These are phyloP conservation scores for Marmota monax DNA, from an alignment of 2,113 vertebrate genomes.

Conservation along the genomic window DNA sequence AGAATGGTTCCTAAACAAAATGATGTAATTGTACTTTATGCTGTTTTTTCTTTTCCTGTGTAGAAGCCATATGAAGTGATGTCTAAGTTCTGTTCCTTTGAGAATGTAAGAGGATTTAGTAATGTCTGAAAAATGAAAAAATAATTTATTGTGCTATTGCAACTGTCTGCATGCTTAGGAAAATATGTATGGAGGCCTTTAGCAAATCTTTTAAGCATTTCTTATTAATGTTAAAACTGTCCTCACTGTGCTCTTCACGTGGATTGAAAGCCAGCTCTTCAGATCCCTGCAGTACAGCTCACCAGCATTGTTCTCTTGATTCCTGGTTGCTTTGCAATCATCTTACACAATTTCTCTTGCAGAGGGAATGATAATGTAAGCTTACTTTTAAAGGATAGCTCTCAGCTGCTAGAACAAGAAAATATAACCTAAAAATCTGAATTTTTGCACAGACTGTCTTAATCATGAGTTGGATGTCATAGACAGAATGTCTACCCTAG, in stretches of 20 bases:
- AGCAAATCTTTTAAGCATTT: background rate
- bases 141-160: conserved; percentile 21
- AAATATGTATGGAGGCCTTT: background rate
- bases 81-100: conserved; percentile 38
- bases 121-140: conserved; percentile 61
- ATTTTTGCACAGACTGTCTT: background rate
- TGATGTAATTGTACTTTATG: background rate
- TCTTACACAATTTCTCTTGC: background rate
- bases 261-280: background rate
- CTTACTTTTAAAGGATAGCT: background rate
- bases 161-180: background rate
- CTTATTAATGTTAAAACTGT: background rate
- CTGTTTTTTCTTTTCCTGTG: background rate
- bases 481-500: background rate
- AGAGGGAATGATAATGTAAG: background rate
- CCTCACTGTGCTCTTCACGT: background rate
- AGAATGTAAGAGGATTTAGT: conserved; percentile 42
- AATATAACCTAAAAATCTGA: background rate
- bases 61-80: conserved; percentile 43
- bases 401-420: background rate
- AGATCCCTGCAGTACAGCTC: background rate
- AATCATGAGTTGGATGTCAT: background rate
- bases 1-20: background rate
- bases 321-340: background rate
- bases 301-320: background rate